Base-by-base conservation (phyloP, 2,113 vertebrate species). In the Abramis brama region DNA sequence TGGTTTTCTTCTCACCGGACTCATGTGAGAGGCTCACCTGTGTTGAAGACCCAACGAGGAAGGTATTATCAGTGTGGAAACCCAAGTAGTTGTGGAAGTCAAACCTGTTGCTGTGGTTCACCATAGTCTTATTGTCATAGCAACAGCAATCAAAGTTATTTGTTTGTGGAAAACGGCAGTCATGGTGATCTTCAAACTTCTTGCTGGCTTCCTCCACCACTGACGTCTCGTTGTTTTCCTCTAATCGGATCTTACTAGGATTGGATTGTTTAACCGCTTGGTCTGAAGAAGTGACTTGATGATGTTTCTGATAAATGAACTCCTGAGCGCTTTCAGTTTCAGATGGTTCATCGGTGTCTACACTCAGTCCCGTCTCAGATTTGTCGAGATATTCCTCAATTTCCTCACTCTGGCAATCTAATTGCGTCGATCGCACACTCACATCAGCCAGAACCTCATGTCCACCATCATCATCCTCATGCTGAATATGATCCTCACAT, bases 301-400 rank as follows among this genome's bases (percentile, higher is more conserved):
- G 60, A 52, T 8, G 75, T 82, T 52, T 87, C 45, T 74, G 66
- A 36, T 87, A 43, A 79, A 87, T 39, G 8, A 73, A 52, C 43
- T 87, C 88, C 45, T 74, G 86, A 50, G 88, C 88, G 2, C 88
- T 87, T 70, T 89, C 88, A 0, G 88, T 89, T 83, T 89, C 88
- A 79, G 88, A 87, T 0, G 86, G 60, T 21, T 89, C 86, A 39
- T 89, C 86, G 15, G 30, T 13, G 0, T 89, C 88, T 30, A 9
- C 4, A 30, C 60, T 78, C 7, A 19, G 23, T 19, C 71, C 84
- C 0, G 36, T 57, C 50, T 79, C 87, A 30, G 36, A 47, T 25
- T 86, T 60, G 36, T 87, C 68, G 1, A 27, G 25, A 36, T 23
- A 13, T 10, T 82, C n/a, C n/a, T 47, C 33, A 45, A 0, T 6